phyloP scores from a whole-genome alignment of 2,113 vertebrate species.

The Pedionomus torquatus region DNA sequence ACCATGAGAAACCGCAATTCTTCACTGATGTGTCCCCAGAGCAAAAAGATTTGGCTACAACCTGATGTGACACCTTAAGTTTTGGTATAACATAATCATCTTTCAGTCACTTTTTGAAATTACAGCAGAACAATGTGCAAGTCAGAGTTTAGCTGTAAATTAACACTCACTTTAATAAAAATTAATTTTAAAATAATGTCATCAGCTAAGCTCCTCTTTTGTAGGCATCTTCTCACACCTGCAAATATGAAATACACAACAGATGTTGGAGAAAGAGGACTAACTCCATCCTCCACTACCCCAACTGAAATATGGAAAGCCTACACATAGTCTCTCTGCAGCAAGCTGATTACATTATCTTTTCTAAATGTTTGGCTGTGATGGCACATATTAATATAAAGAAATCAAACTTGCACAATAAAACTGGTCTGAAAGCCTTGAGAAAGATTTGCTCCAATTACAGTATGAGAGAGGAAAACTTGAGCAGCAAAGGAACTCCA shows the following conservation, averaged over 20 bases:
- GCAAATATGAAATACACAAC: conserved; percentile 15
- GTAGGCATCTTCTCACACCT: conserved; percentile 31
- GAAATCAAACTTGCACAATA: not conserved
- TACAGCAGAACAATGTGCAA: not conserved
- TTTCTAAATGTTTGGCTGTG: not conserved
- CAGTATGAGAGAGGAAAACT: conserved; percentile 77
- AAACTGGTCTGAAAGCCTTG: conserved; percentile 48
- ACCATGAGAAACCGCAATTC: not conserved
- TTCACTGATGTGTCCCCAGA: not conserved
- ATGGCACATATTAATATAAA: not conserved
- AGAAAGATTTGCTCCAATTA: conserved; percentile 77
- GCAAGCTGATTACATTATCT: not conserved
- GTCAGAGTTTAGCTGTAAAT: conserved; percentile 17
- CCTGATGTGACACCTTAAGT: not conserved
- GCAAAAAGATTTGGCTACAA: not conserved
- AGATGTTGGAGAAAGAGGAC: not conserved
- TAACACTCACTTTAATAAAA: conserved; percentile 41
- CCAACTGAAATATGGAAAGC: not conserved
- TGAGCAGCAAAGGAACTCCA: conserved; percentile 70
- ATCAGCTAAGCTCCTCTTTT: not conserved
- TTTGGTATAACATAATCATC: not conserved
- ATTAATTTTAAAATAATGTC: not conserved
- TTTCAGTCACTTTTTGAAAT: conserved; percentile 7
- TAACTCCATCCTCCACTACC: accelerated
- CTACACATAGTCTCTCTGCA: not conserved